Conservation (phyloP, 1,140 invertebrate genomes). For the Semibalanus balanoides region DNA sequence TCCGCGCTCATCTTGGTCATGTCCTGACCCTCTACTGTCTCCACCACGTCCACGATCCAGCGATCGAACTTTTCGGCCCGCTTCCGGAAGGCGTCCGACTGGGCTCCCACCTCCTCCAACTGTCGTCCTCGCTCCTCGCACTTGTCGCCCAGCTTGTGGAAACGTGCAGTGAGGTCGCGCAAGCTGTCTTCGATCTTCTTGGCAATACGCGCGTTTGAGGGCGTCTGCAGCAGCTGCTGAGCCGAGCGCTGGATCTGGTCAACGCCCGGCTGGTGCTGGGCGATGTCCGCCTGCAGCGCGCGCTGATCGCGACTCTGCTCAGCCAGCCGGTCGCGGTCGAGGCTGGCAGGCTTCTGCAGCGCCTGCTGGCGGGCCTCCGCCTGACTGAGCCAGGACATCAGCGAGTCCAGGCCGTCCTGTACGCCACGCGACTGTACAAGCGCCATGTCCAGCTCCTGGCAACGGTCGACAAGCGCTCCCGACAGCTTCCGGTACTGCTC, state of each 20-base stretch:
- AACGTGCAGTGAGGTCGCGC: constrained; percentile 63
- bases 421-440: constrained; percentile 86
- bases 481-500: constrained; percentile 59
- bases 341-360: constrained; percentile 56
- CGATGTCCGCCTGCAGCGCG: constrained; percentile 62
- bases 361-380: constrained; percentile 67
- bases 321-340: constrained; percentile 74
- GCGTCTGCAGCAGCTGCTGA: constrained; percentile 59
- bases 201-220: constrained; percentile 68
- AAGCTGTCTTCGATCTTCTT: constrained; percentile 78
- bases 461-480: constrained; percentile 54
- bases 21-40: constrained; percentile 57
- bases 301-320: constrained; percentile 75
- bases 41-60: constrained; percentile 43
- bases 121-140: constrained; percentile 60
- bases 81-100: constrained; percentile 53
- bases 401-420: constrained; percentile 73
- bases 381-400: constrained; percentile 68
- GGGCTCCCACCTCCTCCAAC: constrained; percentile 59
- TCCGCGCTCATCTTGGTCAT: constrained; percentile 48
- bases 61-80: constrained; percentile 32
- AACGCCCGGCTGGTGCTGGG: constrained; percentile 66
- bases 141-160: constrained; percentile 68
- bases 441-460: constrained; percentile 69
- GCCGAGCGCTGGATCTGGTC: constrained; percentile 60